A percentile compares a stretch with the other conserved stretches of the same genome.
Evolutionary conservation across 1,140 invertebrate genomes (phyloP).

Genomic region (Aricia agestis): DNA sequence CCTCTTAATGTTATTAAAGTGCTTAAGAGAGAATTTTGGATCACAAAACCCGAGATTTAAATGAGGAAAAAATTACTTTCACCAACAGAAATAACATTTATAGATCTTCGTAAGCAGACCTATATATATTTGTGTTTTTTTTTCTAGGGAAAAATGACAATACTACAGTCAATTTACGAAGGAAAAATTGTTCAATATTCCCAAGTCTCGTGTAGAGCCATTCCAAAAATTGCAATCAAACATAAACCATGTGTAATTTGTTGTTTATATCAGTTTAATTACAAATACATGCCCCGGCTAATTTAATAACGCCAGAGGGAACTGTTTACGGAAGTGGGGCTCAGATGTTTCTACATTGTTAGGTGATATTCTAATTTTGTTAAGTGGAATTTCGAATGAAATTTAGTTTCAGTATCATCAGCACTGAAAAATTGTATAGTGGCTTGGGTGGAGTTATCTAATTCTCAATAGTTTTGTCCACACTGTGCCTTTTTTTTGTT

Average conservation of each 20-base stretch:
- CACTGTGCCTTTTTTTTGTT: too few relatives aligned
- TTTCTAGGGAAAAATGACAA: too few relatives aligned
- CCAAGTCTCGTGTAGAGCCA: background rate
- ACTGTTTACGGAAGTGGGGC: background rate
- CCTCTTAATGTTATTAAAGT: constrained; percentile 6
- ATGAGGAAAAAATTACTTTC: background rate
- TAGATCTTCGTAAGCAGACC: too few relatives aligned
- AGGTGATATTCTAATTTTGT: background rate
- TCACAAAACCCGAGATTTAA: background rate
- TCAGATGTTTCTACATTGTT: background rate
- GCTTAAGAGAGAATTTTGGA: background rate
- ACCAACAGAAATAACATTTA: background rate
- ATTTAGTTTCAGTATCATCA: background rate
- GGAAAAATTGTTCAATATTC: background rate
- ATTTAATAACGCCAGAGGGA: constrained; percentile 8
- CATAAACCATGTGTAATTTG: background rate
- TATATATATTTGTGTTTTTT: too few relatives aligned
- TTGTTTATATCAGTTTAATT: background rate
- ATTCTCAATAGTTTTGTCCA: too few relatives aligned
- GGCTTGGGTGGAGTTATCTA: too few relatives aligned
- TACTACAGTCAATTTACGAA: background rate
- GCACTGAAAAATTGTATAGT: too few relatives aligned
- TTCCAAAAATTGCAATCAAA: background rate
- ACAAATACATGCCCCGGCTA: background rate
- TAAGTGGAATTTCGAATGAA: background rate